phyloP scores from a whole-genome alignment of 2,113 vertebrate species.

The Corynorhinus townsendii region DNA sequence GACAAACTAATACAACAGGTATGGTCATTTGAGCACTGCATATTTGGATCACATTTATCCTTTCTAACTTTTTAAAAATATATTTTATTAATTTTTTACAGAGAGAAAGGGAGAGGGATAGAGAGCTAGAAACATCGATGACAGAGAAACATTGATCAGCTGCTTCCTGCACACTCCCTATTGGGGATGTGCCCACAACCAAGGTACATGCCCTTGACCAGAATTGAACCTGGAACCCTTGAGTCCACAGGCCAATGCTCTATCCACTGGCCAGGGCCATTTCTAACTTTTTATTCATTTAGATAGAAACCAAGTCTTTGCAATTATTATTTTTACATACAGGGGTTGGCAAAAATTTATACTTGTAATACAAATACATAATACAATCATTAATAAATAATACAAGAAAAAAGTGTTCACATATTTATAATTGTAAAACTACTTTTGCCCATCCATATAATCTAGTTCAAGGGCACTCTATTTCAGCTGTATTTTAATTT shows the following conservation, averaged over 20 bases:
- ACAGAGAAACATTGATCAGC: too few relatives aligned
- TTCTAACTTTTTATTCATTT: conserved; percentile 24
- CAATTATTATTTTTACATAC: not conserved
- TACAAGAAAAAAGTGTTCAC: not conserved
- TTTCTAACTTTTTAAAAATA: not conserved
- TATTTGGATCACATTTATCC: not conserved
- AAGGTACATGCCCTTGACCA: too few relatives aligned
- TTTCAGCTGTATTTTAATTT: not conserved
- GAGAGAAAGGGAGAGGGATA: too few relatives aligned
- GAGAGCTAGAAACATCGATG: too few relatives aligned
- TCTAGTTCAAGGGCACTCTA: not conserved
- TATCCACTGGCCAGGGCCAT: not conserved
- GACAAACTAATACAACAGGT: conserved; percentile 1
- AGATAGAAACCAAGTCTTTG: not conserved
- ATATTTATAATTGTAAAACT: not conserved
- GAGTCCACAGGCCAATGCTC: too few relatives aligned
- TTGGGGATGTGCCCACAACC: too few relatives aligned
- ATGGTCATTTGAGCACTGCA: not conserved
- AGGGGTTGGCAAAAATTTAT: not conserved
- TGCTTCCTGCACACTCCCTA: too few relatives aligned
- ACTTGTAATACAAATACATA: not conserved
- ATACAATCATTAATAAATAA: not conserved
- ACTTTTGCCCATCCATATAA: not conserved
- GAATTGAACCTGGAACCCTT: too few relatives aligned
- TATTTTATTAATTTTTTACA: too few relatives aligned